Base-by-base conservation (phyloP, 2,888 invertebrate genomes). In the Trimorus sp. region DNA sequence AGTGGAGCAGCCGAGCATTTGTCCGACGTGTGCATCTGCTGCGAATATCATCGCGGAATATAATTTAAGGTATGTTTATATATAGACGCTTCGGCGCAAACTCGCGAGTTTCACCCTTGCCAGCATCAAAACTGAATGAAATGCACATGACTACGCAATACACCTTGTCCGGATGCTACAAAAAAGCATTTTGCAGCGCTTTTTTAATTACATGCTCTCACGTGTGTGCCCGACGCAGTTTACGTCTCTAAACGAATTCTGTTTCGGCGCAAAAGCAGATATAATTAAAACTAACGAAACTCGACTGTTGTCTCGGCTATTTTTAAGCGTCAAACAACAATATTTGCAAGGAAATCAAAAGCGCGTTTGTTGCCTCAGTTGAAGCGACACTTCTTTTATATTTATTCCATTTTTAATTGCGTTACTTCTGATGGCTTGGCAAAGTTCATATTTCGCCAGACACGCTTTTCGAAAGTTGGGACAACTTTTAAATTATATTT, bases 11-110 rank as follows among this genome's bases (percentile, higher is more conserved):
- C n/a, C 78, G 9, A 66, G 66, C 71, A 66, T 78, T 78, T 73
- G 78, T 78, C 66, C 60, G 66, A 73, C 78, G 42, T 62, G 54
- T 16, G 69, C 76, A 49, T 69, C 62, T 48, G 56, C 76, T 6
- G 36, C 48, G 66, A 65, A 66, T 40, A 78, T 71, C 71, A 71
- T 66, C 59, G 45, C 38, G 16, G 53, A 65, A 53, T 78, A 65
- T 60, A 71, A 59, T 71, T 78, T 66, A 78, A 78, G 65, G 70
- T 70, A 59, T 58, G 65, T 70, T 70, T 69, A 69, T 77, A 76
- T 56, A 69, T 59, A 77, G 51, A 42, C 42, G 45, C 51, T 45
- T 40, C 56, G 40, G 7, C n/a, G 51, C 49, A 37, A 42, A 15
- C 51, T 74, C n/a, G 45, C 48, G 26, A 58, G 40, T 37, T 77